A percentile compares a stretch with the other conserved stretches of the same genome.
These are phyloP conservation scores for Tortricodes alternella DNA, from an alignment of 2,888 invertebrate genomes.

Conservation along the genomic window DNA sequence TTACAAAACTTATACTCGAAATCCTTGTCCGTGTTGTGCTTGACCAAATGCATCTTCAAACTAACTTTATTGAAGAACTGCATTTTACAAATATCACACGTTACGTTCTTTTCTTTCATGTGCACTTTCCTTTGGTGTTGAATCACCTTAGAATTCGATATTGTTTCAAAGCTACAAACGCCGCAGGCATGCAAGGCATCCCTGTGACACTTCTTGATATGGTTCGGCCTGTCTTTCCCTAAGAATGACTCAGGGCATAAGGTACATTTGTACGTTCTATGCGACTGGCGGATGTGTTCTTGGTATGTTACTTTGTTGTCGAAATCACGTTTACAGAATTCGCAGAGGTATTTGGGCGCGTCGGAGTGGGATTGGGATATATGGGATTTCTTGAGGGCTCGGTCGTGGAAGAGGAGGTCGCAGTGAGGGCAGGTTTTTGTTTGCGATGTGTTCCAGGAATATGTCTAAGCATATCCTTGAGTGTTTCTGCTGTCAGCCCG, in stretches of 20 bases:
- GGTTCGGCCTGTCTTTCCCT: background rate
- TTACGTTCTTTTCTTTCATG: conserved; percentile 7
- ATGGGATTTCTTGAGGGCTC: background rate
- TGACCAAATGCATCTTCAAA: conserved; percentile 33
- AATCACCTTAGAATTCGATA: background rate
- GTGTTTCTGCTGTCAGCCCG: background rate
- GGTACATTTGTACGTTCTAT: background rate
- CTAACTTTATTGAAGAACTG: background rate
- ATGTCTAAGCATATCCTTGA: background rate
- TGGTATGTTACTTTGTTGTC: background rate
- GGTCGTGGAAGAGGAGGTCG: background rate
- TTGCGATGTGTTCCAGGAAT: background rate
- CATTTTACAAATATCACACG: background rate
- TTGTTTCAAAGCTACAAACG: background rate
- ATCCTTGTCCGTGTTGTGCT: conserved; percentile 40
- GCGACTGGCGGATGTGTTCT: background rate
- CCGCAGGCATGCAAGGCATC: background rate
- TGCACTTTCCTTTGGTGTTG: background rate
- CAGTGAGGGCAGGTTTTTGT: conserved; percentile 3
- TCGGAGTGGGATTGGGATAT: background rate
- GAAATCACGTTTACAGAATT: background rate
- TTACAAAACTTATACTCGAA: conserved; percentile 46
- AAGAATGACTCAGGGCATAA: background rate
- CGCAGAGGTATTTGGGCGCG: background rate
- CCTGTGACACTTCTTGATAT: background rate